Evolutionary conservation across 1,140 invertebrate genomes (phyloP), one percentile per base, ranked within the genome.

Genomic region (Cydia amplana): DNA sequence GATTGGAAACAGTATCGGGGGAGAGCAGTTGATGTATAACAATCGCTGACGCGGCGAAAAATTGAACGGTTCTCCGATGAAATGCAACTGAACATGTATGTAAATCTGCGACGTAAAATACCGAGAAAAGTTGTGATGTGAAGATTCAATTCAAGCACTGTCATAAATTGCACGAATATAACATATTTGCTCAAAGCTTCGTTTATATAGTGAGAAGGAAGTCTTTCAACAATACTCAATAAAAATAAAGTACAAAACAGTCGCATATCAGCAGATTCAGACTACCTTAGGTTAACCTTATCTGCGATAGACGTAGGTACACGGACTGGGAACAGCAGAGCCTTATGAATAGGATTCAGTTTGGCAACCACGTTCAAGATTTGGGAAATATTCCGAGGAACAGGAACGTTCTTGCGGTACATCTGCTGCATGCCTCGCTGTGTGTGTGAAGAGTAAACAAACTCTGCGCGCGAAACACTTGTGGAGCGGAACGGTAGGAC

Each of bases 401-500:
- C 43, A 46, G 12, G 43, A 46, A 46, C 14, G 43, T 46, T 46
- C 43, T 4, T 46, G 14, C 14, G 43, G 12, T 46, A 16, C 6
- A 18, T 23, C 7, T 9, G 14, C 7, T 28, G 28, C 28, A 64
- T 16, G 64, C 36, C 36, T 9, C 7, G 10, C 36, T 36, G 12
- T 67, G 64, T 32, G 4, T 14, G 64, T 36, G 1, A 2, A 28
- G 28, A 7, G 28, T 28, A 64, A 67, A 32, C 25, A 32, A 67
- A 67, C 23, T 5, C 25, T 25, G 14, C 25, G 23, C 64, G 64
- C 23, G 64, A 32, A 32, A 67, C 28, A 67, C 64, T 67, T 67
- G 64, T 67, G 64, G 64, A 67, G 28, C n/a, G 25, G n/a, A 67
- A 32, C 64, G 23, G 4, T 28, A 36, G 64, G 28, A 67, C 64